phyloP scores from a whole-genome alignment of 2,888 invertebrate genomes.

The Phorcus lineatus region DNA sequence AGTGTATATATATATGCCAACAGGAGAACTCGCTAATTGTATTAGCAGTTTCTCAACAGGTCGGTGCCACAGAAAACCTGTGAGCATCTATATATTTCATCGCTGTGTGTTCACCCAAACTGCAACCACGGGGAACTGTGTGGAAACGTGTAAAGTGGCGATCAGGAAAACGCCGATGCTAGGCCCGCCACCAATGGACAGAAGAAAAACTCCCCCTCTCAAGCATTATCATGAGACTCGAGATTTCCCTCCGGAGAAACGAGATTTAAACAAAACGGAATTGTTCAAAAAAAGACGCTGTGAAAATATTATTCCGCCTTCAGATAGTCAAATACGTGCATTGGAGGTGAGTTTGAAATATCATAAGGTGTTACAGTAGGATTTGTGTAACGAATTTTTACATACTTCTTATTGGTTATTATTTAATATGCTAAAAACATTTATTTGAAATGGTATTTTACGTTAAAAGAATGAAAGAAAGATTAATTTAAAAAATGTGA shows the following conservation, averaged over 20 bases:
- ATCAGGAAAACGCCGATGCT: slow-evolving; percentile 42
- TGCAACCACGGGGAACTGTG: slow-evolving; percentile 63
- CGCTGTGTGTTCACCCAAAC: not conserved
- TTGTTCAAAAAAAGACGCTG: slow-evolving; percentile 47
- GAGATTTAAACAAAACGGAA: not conserved
- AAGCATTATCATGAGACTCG: slow-evolving; percentile 30
- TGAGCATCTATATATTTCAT: not conserved
- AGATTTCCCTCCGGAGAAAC: slow-evolving; percentile 5
- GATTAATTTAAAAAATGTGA: no score
- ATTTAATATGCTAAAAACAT: no score
- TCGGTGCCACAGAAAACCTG: not conserved
- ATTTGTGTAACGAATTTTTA: no score
- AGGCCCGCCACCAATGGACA: slow-evolving; percentile 27
- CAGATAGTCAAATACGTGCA: slow-evolving; percentile 26
- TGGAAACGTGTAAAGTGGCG: slow-evolving; percentile 61
- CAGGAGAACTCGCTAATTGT: not conserved
- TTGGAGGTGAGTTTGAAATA: slow-evolving; percentile 13
- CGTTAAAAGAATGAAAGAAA: no score
- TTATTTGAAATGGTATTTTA: no score
- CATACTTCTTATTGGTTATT: no score
- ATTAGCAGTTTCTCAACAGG: not conserved
- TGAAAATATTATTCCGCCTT: slow-evolving; percentile 48
- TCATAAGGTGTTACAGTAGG: no score
- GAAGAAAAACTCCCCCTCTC: slow-evolving; percentile 37
- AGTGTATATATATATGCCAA: slow-evolving; percentile 16